phyloP scores from a whole-genome alignment of 1,140 invertebrate species.

The Nixonia krombeini region DNA sequence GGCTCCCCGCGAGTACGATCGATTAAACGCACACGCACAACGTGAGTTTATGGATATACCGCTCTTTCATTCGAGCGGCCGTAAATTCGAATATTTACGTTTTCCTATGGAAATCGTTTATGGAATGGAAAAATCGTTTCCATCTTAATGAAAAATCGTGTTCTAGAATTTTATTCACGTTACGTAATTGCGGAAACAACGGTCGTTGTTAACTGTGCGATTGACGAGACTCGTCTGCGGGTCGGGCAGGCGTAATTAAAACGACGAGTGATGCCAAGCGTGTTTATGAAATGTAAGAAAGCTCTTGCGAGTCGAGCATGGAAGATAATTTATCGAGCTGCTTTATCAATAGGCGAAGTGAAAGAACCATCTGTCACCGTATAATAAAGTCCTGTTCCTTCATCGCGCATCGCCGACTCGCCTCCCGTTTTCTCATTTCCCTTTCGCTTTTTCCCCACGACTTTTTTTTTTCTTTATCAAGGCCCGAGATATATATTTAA shows the following conservation, averaged over 20 bases:
- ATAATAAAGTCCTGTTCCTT: conserved; percentile 39
- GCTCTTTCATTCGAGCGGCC: too few relatives aligned
- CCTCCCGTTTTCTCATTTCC: conserved; percentile 37
- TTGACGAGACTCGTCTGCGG: too few relatives aligned
- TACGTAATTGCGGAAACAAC: too few relatives aligned
- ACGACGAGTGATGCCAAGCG: too few relatives aligned
- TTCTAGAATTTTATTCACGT: not conserved
- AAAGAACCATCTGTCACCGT: conserved; percentile 49
- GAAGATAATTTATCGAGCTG: conserved; percentile 47
- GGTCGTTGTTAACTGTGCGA: too few relatives aligned
- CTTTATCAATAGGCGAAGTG: conserved; percentile 27
- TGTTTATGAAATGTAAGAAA: conserved; percentile 31
- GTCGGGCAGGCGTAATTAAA: too few relatives aligned
- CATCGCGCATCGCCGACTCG: conserved; percentile 16
- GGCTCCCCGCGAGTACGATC: conserved; percentile 8
- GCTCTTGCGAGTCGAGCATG: conserved; percentile 19
- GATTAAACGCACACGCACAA: conserved; percentile 13
- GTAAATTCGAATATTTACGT: not conserved
- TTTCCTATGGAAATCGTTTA: not conserved
- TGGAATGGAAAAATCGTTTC: not conserved
- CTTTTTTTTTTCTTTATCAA: conserved; percentile 45
- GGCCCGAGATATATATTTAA: conserved; percentile 35
- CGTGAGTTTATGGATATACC: conserved; percentile 3
- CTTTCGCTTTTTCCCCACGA: conserved; percentile 33
- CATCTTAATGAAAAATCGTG: not conserved